Percentiles rank a stretch among this genome's conserved stretches.
Evolutionary conservation across 1,140 invertebrate species (phyloP).

Genomic region (Pseudachorutes palmiensis): DNA sequence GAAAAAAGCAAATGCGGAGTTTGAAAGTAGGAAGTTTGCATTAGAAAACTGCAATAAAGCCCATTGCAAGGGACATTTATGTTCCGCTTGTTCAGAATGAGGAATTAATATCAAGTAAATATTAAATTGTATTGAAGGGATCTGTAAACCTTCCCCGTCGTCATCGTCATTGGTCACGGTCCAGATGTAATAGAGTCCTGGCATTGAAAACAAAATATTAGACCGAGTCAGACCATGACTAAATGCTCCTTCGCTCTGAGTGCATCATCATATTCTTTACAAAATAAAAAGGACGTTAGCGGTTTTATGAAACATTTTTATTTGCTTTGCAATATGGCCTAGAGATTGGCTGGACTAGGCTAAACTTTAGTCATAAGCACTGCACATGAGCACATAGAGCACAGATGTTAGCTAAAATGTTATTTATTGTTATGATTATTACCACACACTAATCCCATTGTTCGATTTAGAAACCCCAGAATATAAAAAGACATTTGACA

Average conservation of each 20-base stretch:
- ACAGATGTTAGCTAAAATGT: constrained; percentile 1
- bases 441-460: not conserved
- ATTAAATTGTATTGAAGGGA: too few species aligned
- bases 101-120: too few species aligned
- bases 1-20: too few species aligned
- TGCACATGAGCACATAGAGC: too few species aligned
- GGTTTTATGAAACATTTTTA: not conserved
- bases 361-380: too few species aligned
- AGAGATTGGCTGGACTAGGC: too few species aligned
- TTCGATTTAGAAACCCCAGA: not conserved
- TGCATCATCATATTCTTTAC: not conserved
- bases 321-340: constrained; percentile 9
- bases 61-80: not conserved
- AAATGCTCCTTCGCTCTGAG: not conserved
- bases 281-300: not conserved
- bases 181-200: not conserved
- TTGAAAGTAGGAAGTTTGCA: too few species aligned
- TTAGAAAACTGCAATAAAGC: not conserved
- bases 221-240: not conserved
- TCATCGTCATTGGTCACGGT: constrained; percentile 8
- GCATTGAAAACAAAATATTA: not conserved
- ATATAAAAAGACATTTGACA: not conserved
- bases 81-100: not conserved
- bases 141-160: not conserved
- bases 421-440: constrained; percentile 12